Conservation (phyloP, 1,140 invertebrate genomes). For the Acromyrmex heyeri region DNA sequence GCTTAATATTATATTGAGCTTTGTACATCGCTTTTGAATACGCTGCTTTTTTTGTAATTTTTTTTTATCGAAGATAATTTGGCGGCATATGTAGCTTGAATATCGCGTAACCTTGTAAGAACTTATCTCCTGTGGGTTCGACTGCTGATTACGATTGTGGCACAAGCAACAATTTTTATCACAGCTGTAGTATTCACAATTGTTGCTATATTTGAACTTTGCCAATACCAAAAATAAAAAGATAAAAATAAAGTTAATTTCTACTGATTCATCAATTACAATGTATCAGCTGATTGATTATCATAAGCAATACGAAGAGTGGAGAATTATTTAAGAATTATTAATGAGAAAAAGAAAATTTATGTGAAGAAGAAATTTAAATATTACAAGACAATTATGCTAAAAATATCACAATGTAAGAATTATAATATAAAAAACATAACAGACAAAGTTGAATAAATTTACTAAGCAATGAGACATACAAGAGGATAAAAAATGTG, state of each 20-base stretch:
- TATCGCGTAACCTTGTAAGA: constrained; percentile 32
- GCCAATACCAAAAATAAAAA: not conserved
- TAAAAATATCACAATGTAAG: not conserved
- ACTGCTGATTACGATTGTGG: constrained; percentile 27
- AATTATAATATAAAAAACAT: not conserved
- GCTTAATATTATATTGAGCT: not conserved
- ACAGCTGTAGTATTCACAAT: constrained; percentile 6
- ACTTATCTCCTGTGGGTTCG: constrained; percentile 36
- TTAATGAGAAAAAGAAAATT: not conserved
- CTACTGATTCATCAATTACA: not conserved
- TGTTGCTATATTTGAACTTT: not conserved
- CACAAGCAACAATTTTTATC: constrained; percentile 27
- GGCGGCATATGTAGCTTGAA: not conserved
- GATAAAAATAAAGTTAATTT: not conserved
- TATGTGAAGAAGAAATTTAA: not conserved
- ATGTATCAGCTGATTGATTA: not conserved
- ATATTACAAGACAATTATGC: not conserved
- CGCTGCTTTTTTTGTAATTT: not conserved
- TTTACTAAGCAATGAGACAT: too few species aligned
- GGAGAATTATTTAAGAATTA: not conserved
- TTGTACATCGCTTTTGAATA: not conserved
- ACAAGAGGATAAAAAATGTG: not conserved
- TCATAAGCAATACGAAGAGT: not conserved
- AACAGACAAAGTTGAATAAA: not conserved
- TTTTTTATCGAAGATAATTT: constrained; percentile 2